Evolutionary conservation across 2,888 invertebrate genomes (phyloP), one percentile per base, ranked within the genome.

Genomic region (Acanthosepion pharaonis): DNA sequence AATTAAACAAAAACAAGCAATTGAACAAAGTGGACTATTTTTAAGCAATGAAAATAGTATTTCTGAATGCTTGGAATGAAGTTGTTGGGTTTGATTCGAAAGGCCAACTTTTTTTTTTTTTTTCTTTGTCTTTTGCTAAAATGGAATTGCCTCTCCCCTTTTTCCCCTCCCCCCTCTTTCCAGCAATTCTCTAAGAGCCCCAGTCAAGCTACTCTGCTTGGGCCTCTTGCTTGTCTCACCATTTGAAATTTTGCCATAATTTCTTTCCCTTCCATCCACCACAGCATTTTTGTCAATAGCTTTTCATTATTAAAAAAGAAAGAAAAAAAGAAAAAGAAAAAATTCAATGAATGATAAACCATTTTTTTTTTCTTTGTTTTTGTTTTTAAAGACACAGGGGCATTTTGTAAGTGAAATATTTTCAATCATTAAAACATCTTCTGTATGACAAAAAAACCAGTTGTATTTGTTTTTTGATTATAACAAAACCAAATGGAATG

Each of bases 321-420:
- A 78, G 8, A 78, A n/a, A n/a, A n/a, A n/a, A 28, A 78, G 23
- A 20, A 8, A n/a, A 9, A 25, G 6, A 28, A 28, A 78, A n/a
- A 78, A 15, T 78, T 15, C 78, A 78, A 78, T 78, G 78, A 78
- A n/a, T 78, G 78, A 78, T 78, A 11, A n/a, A n/a, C 0, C 15
- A 33, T 78, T 78, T n/a, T 33, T 9, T 78, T 78, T 78, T 78
- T 5, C 2, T 78, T 78, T n/a, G 11, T 9, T 78, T 78, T 78
- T 78, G 4, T 8, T 78, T 78, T 78, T 78, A n/a, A n/a, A 42
- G 18, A 93, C 49, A 23, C 49, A 49, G 53, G 92, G 92, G 25
- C 92, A 51, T 53, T 93, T 93, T 93, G 92, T 93, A 93, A 93
- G 92, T 93, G 92, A 93, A 53, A 93, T 93, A 51, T 93, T 93